Percentiles rank a stretch among this genome's conserved stretches.
Evolutionary conservation across 1,140 invertebrate species (phyloP).

Genomic region (Bombus confusus): DNA sequence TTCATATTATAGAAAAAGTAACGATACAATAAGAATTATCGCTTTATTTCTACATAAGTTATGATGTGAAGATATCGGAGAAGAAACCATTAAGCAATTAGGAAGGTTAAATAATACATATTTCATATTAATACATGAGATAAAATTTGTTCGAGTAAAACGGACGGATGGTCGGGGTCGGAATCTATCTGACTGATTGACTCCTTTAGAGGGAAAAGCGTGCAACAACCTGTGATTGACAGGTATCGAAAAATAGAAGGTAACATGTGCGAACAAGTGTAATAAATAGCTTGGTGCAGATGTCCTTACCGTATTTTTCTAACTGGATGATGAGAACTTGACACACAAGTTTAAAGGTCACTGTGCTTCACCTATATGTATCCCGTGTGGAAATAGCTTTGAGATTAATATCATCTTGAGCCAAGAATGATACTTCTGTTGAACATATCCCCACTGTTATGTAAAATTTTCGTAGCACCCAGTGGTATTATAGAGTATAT

Average conservation of each 20-base stretch:
- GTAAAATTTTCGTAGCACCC: conserved; percentile 46
- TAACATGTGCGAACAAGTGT: neutral
- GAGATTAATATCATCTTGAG: conserved; percentile 46
- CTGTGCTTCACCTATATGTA: conserved; percentile 27
- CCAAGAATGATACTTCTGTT: conserved; percentile 58
- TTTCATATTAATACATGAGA: neutral
- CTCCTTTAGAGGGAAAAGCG: neutral
- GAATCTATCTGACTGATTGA: no score
- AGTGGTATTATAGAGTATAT: conserved; percentile 14
- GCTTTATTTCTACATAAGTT: neutral
- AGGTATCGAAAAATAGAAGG: conserved; percentile 19
- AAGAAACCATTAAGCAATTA: neutral
- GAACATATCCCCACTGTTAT: conserved; percentile 58
- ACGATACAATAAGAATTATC: neutral
- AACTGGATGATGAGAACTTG: conserved; percentile 32
- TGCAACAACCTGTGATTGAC: conserved; percentile 44
- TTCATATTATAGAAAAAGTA: no score
- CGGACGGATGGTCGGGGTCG: no score
- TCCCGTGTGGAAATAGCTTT: conserved; percentile 38
- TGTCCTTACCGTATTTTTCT: conserved; percentile 57
- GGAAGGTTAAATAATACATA: conserved; percentile 5
- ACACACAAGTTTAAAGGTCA: conserved; percentile 47
- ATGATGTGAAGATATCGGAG: neutral
- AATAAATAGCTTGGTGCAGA: neutral
- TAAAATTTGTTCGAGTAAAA: neutral